Evolutionary conservation across 2,888 invertebrate species (phyloP), one percentile per base, ranked within the genome.

Genomic region (Cheilosia scutellata): DNA sequence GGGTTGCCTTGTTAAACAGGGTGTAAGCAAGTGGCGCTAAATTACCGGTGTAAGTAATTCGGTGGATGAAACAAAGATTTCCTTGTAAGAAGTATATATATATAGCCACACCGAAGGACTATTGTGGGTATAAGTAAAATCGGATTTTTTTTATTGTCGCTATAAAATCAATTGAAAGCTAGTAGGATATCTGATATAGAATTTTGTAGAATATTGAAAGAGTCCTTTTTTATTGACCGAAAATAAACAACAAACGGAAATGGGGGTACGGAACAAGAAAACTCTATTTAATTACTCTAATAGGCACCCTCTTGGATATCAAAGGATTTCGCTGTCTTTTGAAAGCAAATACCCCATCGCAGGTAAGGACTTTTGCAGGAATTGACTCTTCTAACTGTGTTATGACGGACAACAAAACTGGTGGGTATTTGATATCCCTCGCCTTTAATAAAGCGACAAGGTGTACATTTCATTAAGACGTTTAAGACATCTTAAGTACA

Each of bases 1-100:
- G 87, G 89, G 88, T 88, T 88, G 88, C 88, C 90, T 90, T 91
- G 92, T 92, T 91, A 91, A 91, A 91, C 91, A 91, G 91, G 88
- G 92, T 91, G 91, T 90, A 90, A 91, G 91, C 91, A 90, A 91
- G 91, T 91, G 91, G 90, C 90, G 91, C 91, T 91, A 92, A 92
- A 91, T 92, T 91, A 92, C 91, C 91, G 90, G 92, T 91, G 91
- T 90, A 91, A 91, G 91, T 92, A 92, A 91, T 92, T 91, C 91
- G 90, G 88, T 31, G 57, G 60, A 60, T 53, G 58, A 71, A 80
- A 80, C 70, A 75, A 76, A 65, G 51, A 70, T 63, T 58, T 27
- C 51, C 58, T 29, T 51, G n/a, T 55, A 33, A 9, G 13, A 33
- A 9, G 13, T 37, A 9, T n/a, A 53, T 9, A 53, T 9, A 20